Base-by-base conservation (phyloP, 2,888 invertebrate species). In the Diachrysia chrysitis region DNA sequence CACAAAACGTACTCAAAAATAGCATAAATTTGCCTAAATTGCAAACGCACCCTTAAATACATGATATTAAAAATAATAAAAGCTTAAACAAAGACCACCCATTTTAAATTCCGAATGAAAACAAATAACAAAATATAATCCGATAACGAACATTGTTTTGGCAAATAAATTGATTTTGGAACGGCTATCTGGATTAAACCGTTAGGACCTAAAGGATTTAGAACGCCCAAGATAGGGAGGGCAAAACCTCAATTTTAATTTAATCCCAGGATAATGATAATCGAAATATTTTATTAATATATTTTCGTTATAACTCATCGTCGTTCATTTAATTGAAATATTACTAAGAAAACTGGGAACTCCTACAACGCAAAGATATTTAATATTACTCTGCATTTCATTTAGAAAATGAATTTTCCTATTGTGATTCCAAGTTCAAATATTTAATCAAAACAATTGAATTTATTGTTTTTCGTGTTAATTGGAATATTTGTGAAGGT, bases 371-470 rank as follows among this genome's bases (percentile, higher is more conserved):
- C 55, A 54, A 46, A 63, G 80, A 70, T 81, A 79, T 78, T 80
- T 72, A 78, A 82, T 78, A 76, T 80, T 63, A 57, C 60, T 82
- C 60, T 69, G 73, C 73, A 80, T 82, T 82, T 81, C 57, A 59
- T 73, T 69, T 60, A 21, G 17, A 37, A 71, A 71, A 77, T 75
- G 58, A 74, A 79, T 73, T 73, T 58, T 60, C 61, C 35, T 71
- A 72, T 78, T 80, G 70, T 80, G 67, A 80, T 76, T 58, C 17
- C 57, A 68, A 76, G 66, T 80, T 79, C 57, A 63, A 70, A 71
- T 79, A 79, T 78, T 75, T 78, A 82, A 81, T 82, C 71, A 71
- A 69, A 75, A 68, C 66, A 77, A 78, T 82, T 78, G 63, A 66
- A 65, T 71, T 75, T 66, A 78, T 78, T 82, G 70, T 82, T 74